phyloP scores from a whole-genome alignment of 2,888 invertebrate genomes.

The Drosophila anceps region DNA sequence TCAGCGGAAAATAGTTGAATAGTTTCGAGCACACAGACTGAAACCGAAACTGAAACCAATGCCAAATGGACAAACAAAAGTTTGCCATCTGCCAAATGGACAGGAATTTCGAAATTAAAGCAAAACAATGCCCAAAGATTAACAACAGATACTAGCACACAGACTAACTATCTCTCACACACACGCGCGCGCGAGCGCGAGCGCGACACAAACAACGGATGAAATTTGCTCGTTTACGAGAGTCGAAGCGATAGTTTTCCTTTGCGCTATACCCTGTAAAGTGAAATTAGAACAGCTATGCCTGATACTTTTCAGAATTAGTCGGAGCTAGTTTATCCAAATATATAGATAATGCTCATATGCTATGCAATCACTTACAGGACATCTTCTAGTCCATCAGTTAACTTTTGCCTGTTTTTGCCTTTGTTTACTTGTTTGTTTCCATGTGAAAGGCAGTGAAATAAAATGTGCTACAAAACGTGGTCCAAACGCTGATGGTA shows the following conservation, averaged over 20 bases:
- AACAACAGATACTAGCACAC: slow-evolving; percentile 61
- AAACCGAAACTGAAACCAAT: slow-evolving; percentile 31
- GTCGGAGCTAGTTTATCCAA: background rate
- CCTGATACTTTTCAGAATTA: background rate
- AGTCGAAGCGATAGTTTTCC: slow-evolving; percentile 46
- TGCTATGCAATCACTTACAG: background rate
- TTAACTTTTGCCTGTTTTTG: slow-evolving; percentile 17
- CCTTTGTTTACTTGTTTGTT: slow-evolving; percentile 26
- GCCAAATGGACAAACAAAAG: slow-evolving; percentile 61
- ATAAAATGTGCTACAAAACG: slow-evolving; percentile 70
- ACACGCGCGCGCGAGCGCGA: background rate
- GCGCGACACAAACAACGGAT: slow-evolving; percentile 41
- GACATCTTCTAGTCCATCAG: slow-evolving; percentile 7
- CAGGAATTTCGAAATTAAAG: slow-evolving; percentile 74
- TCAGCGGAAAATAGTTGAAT: slow-evolving; percentile 47
- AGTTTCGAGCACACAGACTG: slow-evolving; percentile 28
- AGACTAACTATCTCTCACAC: slow-evolving; percentile 28
- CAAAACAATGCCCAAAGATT: slow-evolving; percentile 79
- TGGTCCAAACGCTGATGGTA: slow-evolving; percentile 56
- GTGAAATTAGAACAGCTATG: background rate
- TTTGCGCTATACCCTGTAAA: slow-evolving; percentile 40
- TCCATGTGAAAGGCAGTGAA: slow-evolving; percentile 42
- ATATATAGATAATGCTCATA: background rate
- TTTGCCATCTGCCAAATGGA: slow-evolving; percentile 66
- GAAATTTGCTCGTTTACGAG: slow-evolving; percentile 58